Base-by-base conservation (phyloP, 2,797 vertebrate genomes). In the Gymnocypris eckloni region DNA sequence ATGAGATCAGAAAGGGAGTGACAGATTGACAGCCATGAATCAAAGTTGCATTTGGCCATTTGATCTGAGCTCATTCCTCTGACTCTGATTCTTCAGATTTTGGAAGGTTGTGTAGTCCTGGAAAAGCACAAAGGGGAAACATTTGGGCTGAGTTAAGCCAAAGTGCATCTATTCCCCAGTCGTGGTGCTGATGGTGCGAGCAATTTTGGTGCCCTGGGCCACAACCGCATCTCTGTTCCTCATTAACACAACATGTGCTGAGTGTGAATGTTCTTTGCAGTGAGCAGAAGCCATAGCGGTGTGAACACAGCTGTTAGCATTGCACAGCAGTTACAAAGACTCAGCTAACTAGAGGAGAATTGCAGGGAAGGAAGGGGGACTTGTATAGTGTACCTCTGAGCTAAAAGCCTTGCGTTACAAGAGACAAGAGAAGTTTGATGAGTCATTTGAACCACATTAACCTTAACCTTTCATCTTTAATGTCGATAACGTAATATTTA, bases 231-330 rank as follows among this genome's bases (percentile, higher is more conserved):
- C 85, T 91, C 88, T 91, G 89, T 91, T 89, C 86, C 90, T 93
- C 93, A 94, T 95, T 95, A 94, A 92, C 86, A 91, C 90, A 90
- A 91, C 89, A 92, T 22, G 12, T 48, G 79, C 72, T 88, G 87
- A 85, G 81, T 78, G 88, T 86, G 80, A 90, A 90, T 89, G 85
- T 85, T 91, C 91, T 90, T 90, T 67, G 88, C 82, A 84, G 83
- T 28, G 4, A 73, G 54, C n/a, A 69, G 73, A 85, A 79, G 87
- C 79, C 59, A 54, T 15, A 61, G 33, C 11, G 9, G 81, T 81
- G 79, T 75, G 79, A 89, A 80, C 73, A 88, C 79, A 80, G 83
- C 84, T 52, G 81, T 39, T 71, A 86, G 84, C 20, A 77, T 22
- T 48, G 67, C 59, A 67, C 41, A 59, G 64, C 41, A 56, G 78